Conservation (phyloP, 2,113 vertebrate genomes). For the Chaetops frenatus region DNA sequence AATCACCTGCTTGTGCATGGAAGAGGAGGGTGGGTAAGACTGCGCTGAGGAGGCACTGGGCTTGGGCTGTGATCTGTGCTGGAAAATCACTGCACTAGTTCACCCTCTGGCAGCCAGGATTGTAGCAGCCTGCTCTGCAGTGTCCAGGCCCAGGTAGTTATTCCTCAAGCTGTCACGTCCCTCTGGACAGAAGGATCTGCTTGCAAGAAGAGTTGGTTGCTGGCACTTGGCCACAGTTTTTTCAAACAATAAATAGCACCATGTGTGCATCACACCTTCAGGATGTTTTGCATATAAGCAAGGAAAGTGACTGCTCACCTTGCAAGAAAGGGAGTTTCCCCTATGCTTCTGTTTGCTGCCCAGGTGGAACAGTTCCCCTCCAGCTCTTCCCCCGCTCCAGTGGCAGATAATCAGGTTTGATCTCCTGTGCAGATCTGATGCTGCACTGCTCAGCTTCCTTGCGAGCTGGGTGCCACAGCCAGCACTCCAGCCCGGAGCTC, state of each 20-base stretch:
- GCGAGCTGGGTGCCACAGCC: background rate
- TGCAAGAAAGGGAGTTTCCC: background rate
- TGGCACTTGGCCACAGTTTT: background rate
- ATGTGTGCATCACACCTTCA: background rate
- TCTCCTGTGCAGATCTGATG: background rate
- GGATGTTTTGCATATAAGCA: background rate
- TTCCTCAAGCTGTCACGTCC: background rate
- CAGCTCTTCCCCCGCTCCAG: background rate
- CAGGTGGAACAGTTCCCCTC: background rate
- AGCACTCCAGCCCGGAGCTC: accelerated
- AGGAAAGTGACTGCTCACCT: background rate
- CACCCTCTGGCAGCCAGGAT: background rate
- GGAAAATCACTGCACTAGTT: background rate
- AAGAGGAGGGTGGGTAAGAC: background rate
- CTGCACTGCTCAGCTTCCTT: background rate
- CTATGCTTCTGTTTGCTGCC: background rate
- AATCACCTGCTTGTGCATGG: background rate
- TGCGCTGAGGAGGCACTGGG: background rate
- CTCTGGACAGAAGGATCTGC: background rate
- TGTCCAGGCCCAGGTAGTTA: background rate
- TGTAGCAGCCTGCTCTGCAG: background rate
- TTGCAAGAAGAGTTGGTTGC: background rate
- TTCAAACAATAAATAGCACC: background rate
- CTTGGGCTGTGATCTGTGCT: background rate
- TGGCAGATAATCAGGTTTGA: background rate